Conservation (phyloP, 2,797 vertebrate species). For the Eurystomus glaucurus region DNA sequence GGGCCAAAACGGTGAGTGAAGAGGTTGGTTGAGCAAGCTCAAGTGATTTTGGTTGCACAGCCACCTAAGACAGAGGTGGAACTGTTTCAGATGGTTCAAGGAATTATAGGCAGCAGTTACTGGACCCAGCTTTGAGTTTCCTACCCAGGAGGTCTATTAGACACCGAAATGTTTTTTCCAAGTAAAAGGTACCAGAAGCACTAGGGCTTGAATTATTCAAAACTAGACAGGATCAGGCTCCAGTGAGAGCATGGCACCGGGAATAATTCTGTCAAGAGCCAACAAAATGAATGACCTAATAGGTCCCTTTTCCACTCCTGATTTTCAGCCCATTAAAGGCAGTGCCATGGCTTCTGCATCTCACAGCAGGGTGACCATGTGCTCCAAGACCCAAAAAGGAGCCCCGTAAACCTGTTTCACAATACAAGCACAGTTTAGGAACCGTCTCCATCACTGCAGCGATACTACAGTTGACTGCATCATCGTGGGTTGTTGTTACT, state of each 20-base stretch:
- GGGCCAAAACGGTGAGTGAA: background rate
- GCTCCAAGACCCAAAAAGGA: background rate
- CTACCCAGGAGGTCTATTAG: conserved; percentile 9
- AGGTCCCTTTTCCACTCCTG: background rate
- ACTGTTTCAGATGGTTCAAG: background rate
- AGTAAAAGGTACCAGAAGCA: conserved; percentile 1
- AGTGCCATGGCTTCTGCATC: background rate
- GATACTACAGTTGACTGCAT: background rate
- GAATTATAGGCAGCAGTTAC: background rate
- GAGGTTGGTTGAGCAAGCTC: background rate
- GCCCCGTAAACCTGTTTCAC: background rate
- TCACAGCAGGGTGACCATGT: fast-evolving
- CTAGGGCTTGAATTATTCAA: background rate
- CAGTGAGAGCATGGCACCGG: background rate
- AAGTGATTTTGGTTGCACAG: background rate
- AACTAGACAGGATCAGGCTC: background rate
- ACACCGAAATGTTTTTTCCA: conserved; percentile 44
- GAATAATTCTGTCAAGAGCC: conserved; percentile 9
- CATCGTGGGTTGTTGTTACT: no score
- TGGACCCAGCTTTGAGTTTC: background rate
- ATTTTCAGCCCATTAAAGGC: background rate
- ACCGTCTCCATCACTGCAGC: background rate
- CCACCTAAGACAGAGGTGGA: background rate
- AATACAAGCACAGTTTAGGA: background rate
- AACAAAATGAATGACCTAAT: conserved; percentile 15